These are phyloP conservation scores for Hydrozoanthus gracilis DNA, from an alignment of 92 coral and sea anemone species.

Conservation along the genomic window DNA sequence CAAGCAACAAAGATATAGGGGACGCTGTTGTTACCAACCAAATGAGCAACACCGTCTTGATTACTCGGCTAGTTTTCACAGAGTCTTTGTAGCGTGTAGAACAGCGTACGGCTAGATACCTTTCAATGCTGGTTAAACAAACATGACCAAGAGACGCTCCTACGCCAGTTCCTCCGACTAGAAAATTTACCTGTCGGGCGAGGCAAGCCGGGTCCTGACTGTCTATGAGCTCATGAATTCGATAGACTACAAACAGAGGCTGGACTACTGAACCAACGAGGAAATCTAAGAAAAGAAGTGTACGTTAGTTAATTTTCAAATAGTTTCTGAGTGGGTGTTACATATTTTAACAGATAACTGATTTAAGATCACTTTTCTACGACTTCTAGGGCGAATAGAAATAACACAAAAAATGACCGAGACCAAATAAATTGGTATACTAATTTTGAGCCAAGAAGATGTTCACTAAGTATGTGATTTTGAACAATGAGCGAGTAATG, in stretches of 20 bases:
- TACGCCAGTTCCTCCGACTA: not conserved
- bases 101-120: constrained; percentile 8
- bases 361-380: too few species aligned
- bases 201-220: not conserved
- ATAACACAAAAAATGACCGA: too few species aligned
- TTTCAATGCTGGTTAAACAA: not conserved
- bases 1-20: not conserved
- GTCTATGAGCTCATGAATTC: not conserved
- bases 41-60: not conserved
- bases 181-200: not conserved
- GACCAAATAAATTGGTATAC: too few species aligned
- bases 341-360: too few species aligned
- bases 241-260: not conserved
- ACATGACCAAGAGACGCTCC: not conserved
- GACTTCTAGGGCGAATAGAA: too few species aligned
- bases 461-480: too few species aligned
- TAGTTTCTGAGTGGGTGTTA: too few species aligned
- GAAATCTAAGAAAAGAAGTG: not conserved
- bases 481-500: too few species aligned
- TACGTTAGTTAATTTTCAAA: too few species aligned
- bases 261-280: constrained; percentile 8
- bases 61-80: not conserved
- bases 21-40: not conserved
- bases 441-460: too few species aligned
- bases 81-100: not conserved